Conservation (phyloP, 2,113 vertebrate species). For the Etia nguti region DNA sequence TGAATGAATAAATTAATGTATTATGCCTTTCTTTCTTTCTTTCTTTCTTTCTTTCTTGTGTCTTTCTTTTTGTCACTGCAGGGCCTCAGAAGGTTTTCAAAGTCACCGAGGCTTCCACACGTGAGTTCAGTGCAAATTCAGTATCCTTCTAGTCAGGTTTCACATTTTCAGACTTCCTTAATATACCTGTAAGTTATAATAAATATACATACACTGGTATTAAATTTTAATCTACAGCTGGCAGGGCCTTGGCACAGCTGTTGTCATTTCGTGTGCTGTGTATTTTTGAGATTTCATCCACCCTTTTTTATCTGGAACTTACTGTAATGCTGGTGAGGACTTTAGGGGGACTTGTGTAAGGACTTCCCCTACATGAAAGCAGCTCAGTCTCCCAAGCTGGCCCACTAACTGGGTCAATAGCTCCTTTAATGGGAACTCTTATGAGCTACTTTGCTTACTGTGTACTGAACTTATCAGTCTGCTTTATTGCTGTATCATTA, state of each 20-base stretch:
- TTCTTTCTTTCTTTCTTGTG: neutral
- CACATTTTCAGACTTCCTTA: neutral
- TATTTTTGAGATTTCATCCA: neutral
- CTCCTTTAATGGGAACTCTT: slow-evolving; percentile 34
- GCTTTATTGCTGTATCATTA: neutral
- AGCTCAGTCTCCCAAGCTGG: slow-evolving; percentile 34
- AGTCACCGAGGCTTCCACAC: slow-evolving; percentile 80
- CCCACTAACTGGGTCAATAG: slow-evolving; percentile 56
- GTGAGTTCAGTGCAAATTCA: slow-evolving; percentile 44
- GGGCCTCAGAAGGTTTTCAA: slow-evolving; percentile 78
- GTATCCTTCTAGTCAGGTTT: neutral
- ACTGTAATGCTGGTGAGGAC: neutral
- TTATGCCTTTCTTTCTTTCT: neutral
- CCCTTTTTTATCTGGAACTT: slow-evolving; percentile 17
- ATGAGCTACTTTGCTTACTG: slow-evolving; percentile 15
- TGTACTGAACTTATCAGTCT: neutral
- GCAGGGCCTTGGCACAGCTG: neutral
- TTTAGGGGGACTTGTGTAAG: slow-evolving; percentile 9
- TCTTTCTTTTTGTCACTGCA: slow-evolving; percentile 45
- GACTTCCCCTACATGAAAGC: slow-evolving; percentile 53
- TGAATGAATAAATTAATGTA: neutral
- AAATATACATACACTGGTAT: neutral
- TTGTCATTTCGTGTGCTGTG: neutral
- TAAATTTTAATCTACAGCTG: neutral
- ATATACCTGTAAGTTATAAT: neutral